Base-by-base conservation (phyloP, 2,113 vertebrate species). In the Nesogale talazaci region DNA sequence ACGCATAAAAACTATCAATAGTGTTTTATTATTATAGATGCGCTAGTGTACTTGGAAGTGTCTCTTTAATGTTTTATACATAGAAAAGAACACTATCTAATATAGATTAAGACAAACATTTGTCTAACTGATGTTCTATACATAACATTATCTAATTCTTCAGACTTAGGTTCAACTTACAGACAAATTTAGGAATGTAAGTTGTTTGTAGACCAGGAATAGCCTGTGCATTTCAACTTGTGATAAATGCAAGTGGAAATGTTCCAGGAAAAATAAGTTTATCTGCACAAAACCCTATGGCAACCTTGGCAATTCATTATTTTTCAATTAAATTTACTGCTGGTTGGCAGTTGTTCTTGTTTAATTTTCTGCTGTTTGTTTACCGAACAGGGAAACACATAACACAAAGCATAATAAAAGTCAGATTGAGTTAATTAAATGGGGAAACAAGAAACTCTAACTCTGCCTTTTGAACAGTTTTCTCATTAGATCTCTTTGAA, bases 281-380 rank as follows among this genome's bases (percentile, higher is more conserved):
- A 97, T 98, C 97, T 98, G 89, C 94, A 92, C 96, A 98, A 96
- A 97, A 91, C 96, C 94, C 95, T 88, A 25, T 2, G 14, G 96
- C 94, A 96, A 96, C 98, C 97, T 86, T 96, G 97, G 98, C 97
- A 98, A 98, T 97, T 98, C 97, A 97, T 98, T 98, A 98, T 97
- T 98, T 98, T 97, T 98, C 98, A 97, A 98, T 98, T 98, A 97
- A 98, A 98, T 98, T 97, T 98, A 97, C 97, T 97, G 82, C 87
- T 97, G 46, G 90, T 96, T 98, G 98, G 97, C 97, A 98, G 97
- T 97, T 97, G 95, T 96, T 95, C 82, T 95, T 88, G 97, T 98
- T 97, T 98, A 97, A 98, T 98, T 98, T 98, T 98, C 97, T 97
- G 93, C 96, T 97, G 93, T 97, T 98, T 98, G 97, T 98, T 98